phyloP scores from a whole-genome alignment of 1,140 invertebrate species.

The Drosophila serrata region DNA sequence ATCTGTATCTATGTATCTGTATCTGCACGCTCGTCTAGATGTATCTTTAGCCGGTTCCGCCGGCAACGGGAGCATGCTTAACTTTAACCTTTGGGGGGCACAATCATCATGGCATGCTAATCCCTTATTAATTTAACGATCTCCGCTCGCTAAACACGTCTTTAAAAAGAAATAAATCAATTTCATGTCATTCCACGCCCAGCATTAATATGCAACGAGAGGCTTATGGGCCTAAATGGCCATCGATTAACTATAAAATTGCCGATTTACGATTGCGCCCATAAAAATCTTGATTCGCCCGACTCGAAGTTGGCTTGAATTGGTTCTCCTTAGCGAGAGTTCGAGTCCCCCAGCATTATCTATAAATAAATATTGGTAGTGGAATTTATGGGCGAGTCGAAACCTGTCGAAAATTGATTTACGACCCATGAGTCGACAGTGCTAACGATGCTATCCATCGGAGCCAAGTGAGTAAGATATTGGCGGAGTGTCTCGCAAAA shows the following conservation, averaged over 20 bases:
- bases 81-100: conserved; percentile 19
- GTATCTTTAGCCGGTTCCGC: conserved; percentile 23
- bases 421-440: conserved; percentile 45
- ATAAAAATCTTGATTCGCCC: conserved; percentile 68
- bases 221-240: conserved; percentile 66
- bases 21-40: background rate
- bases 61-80: conserved; percentile 21
- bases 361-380: conserved; percentile 33
- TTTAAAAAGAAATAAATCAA: conserved; percentile 83
- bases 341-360: conserved; percentile 17
- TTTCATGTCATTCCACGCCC: conserved; percentile 41
- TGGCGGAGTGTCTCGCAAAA: conserved; percentile 29
- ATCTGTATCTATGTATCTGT: conserved; percentile 11
- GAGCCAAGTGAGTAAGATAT: conserved; percentile 43
- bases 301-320: conserved; percentile 13
- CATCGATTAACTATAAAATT: conserved; percentile 79
- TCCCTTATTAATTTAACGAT: conserved; percentile 67
- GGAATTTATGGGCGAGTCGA: conserved; percentile 58
- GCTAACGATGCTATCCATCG: conserved; percentile 34
- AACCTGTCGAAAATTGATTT: conserved; percentile 54
- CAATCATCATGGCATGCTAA: conserved; percentile 54
- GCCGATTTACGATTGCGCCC: conserved; percentile 68
- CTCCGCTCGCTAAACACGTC: conserved; percentile 72
- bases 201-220: conserved; percentile 73
- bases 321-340: conserved; percentile 4